A percentile compares a stretch with the other conserved stretches of the same genome.
Evolutionary conservation across 2,113 vertebrate species (phyloP).

Genomic region (Hassar affinis): DNA sequence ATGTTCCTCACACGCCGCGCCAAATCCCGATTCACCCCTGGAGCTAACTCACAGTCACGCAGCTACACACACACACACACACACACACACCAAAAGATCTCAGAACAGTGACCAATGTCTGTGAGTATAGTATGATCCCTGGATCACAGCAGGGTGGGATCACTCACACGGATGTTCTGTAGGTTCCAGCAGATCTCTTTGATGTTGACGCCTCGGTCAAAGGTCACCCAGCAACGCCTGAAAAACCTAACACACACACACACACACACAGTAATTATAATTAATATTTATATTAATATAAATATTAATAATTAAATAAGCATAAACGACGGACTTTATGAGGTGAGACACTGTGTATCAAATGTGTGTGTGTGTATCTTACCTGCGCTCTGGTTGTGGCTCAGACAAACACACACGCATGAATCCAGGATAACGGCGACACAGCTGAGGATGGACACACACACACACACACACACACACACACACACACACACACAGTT

Average conservation of each 20-base stretch:
- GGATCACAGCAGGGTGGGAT: no score
- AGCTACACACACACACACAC: conserved; percentile 67
- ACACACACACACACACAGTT: no score
- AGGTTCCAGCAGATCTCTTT: conserved; percentile 93
- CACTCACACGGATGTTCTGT: conserved; percentile 87
- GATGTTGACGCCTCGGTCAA: conserved; percentile 88
- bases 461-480: background rate
- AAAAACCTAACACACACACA: conserved; percentile 81
- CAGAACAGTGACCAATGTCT: no score
- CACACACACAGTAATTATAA: no score
- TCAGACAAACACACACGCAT: conserved; percentile 88
- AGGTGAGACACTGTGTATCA: background rate
- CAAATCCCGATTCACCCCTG: conserved; percentile 86
- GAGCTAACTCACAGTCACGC: conserved; percentile 88
- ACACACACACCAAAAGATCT: background rate
- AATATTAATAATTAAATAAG: no score
- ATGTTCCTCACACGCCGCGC: conserved; percentile 84
- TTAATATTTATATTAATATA: no score
- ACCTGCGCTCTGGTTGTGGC: conserved; percentile 88
- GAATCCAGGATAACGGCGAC: conserved; percentile 85
- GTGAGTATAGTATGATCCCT: no score
- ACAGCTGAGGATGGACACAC: conserved; percentile 70
- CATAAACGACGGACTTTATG: background rate
- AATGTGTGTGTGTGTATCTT: background rate
- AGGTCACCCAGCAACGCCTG: conserved; percentile 88